Conservation (phyloP, 2,888 invertebrate species). For the Biston stratarius region DNA sequence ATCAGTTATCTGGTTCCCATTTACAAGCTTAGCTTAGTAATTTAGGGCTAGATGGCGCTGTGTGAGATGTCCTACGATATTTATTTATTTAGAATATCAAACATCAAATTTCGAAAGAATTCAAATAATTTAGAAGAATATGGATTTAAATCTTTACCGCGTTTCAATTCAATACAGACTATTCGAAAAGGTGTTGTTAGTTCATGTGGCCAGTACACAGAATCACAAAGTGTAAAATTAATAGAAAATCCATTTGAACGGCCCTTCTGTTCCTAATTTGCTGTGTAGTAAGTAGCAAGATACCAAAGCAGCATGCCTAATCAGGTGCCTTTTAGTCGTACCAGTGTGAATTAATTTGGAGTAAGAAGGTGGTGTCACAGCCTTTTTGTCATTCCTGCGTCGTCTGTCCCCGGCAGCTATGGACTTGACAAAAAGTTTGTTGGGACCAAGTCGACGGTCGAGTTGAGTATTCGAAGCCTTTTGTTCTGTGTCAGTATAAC, state of each 20-base stretch:
- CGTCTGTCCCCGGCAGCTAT: constrained; percentile 26
- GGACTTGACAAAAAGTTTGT: constrained; percentile 22
- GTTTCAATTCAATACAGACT: too few relatives aligned
- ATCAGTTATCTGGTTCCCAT: too few relatives aligned
- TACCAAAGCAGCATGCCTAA: constrained; percentile 38
- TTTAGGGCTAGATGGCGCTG: too few relatives aligned
- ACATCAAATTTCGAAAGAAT: too few relatives aligned
- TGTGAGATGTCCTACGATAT: too few relatives aligned
- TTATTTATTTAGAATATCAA: too few relatives aligned
- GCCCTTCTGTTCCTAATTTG: constrained; percentile 25
- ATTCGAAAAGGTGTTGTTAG: background rate
- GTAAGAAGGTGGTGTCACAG: constrained; percentile 32
- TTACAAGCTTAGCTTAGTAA: too few relatives aligned
- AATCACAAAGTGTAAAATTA: background rate
- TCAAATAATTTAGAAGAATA: too few relatives aligned
- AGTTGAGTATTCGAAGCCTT: constrained; percentile 5
- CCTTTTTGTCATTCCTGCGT: constrained; percentile 39
- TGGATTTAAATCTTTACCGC: too few relatives aligned
- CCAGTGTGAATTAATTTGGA: constrained; percentile 54
- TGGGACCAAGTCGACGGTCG: constrained; percentile 12
- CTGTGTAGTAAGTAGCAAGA: constrained; percentile 23
- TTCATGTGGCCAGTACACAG: background rate
- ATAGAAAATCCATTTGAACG: constrained; percentile 13
- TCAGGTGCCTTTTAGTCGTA: constrained; percentile 30
- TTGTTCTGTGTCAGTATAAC: constrained; percentile 10